Conservation (phyloP, 2,113 vertebrate genomes). For the Seriola dumerili region DNA sequence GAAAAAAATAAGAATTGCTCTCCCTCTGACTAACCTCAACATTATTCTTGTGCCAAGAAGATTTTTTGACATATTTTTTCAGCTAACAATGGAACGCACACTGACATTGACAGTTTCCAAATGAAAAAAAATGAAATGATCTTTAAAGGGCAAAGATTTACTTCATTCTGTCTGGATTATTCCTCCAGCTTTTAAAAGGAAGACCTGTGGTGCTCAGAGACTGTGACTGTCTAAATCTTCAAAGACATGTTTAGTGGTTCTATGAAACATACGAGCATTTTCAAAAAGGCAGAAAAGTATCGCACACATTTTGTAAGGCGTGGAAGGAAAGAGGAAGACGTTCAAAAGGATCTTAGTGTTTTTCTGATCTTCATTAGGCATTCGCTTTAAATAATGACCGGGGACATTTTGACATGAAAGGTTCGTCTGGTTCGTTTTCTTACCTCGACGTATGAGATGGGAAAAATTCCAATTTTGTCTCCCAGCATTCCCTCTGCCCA, state of each 20-base stretch:
- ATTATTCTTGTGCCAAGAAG: neutral
- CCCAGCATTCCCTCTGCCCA: conserved; percentile 99
- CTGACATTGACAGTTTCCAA: conserved; percentile 4
- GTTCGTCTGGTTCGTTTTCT: conserved; percentile 53
- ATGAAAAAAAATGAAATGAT: conserved; percentile 29
- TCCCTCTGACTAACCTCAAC: conserved; percentile 30
- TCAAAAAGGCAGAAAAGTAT: conserved; percentile 24
- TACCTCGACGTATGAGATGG: conserved; percentile 99
- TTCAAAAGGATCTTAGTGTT: conserved; percentile 5
- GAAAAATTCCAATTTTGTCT: conserved; percentile 99
- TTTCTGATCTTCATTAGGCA: conserved; percentile 2
- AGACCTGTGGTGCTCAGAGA: conserved; percentile 37
- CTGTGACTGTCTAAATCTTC: conserved; percentile 50
- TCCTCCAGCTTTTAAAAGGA: conserved; percentile 33
- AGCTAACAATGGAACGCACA: neutral
- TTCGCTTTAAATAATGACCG: neutral
- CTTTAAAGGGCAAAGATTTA: conserved; percentile 41
- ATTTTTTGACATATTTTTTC: conserved; percentile 10
- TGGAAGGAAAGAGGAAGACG: neutral
- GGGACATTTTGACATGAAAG: neutral
- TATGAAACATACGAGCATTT: conserved; percentile 45
- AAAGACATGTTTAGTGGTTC: conserved; percentile 51
- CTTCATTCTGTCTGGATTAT: conserved; percentile 43
- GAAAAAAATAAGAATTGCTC: conserved; percentile 25
- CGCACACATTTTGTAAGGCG: conserved; percentile 9